A percentile compares a stretch with the other conserved stretches of the same genome.
These are phyloP conservation scores for Drosophila austrosaltans DNA, from an alignment of 2,888 invertebrate genomes.

Conservation along the genomic window DNA sequence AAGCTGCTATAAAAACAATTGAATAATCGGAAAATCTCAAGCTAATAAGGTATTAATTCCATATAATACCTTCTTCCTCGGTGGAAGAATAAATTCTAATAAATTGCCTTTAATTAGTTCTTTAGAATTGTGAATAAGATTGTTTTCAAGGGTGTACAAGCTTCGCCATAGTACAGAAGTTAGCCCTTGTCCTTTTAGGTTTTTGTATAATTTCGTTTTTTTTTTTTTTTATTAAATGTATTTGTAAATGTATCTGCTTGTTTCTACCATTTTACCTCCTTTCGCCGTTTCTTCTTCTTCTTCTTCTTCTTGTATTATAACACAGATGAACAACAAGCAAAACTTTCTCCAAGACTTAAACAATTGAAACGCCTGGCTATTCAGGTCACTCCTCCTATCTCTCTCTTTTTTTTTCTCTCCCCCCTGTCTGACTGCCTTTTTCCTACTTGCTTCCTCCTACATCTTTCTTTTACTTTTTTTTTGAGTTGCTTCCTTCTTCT, in stretches of 20 bases:
- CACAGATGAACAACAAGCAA: slow-evolving; percentile 1
- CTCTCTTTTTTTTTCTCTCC: slow-evolving; percentile 13
- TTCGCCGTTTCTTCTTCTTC: not conserved
- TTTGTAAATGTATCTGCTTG: slow-evolving; percentile 14
- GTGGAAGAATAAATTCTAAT: too few relatives aligned
- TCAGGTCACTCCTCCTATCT: slow-evolving; percentile 15
- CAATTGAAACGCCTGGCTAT: slow-evolving; percentile 19
- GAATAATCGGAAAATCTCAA: too few relatives aligned
- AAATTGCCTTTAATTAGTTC: too few relatives aligned
- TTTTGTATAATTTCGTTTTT: not conserved
- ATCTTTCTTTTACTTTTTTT: slow-evolving; percentile 8
- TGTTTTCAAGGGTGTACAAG: too few relatives aligned
- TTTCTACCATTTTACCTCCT: slow-evolving; percentile 27
- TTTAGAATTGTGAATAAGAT: too few relatives aligned
- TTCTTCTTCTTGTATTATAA: slow-evolving; percentile 4
- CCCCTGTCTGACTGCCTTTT: slow-evolving; percentile 13
- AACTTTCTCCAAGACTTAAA: slow-evolving; percentile 16
- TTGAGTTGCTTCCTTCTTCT: slow-evolving; percentile 14
- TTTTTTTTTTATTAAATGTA: slow-evolving; percentile 30
- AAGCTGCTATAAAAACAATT: too few relatives aligned
- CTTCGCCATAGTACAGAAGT: too few relatives aligned
- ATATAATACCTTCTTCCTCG: too few relatives aligned
- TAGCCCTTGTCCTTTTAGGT: too few relatives aligned
- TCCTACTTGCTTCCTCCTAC: not conserved
- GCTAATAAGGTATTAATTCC: too few relatives aligned